Evolutionary conservation across 2,797 vertebrate species (phyloP).

Genomic region (Coendou prehensilis): DNA sequence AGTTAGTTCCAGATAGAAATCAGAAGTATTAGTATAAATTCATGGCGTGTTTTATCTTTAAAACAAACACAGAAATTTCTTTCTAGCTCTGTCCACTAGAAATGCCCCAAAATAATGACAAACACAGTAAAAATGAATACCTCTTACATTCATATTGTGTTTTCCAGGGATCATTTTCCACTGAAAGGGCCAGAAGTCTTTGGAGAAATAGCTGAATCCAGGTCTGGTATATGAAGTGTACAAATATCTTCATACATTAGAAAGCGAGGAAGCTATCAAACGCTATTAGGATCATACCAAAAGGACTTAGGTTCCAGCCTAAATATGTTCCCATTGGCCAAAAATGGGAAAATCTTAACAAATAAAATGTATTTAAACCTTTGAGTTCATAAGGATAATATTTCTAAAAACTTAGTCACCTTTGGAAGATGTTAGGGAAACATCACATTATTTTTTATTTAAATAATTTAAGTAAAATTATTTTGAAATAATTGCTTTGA

Average conservation of each 20-base stretch:
- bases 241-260: conserved; percentile 2
- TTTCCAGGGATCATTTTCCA: background rate
- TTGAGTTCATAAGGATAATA: background rate
- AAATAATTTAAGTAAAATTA: background rate
- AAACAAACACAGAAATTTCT: conserved; percentile 40
- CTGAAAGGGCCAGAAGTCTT: background rate
- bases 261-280: conserved; percentile 42
- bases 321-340: background rate
- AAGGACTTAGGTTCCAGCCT: background rate
- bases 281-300: background rate
- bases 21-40: conserved; percentile 9
- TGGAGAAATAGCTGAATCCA: background rate
- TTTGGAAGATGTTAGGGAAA: conserved; percentile 32
- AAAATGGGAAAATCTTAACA: conserved; percentile 5
- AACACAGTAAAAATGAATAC: background rate
- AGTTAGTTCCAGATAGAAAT: background rate
- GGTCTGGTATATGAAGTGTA: background rate
- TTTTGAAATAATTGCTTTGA: background rate
- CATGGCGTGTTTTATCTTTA: conserved; percentile 32
- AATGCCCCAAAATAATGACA: conserved; percentile 8
- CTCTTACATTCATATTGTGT: background rate
- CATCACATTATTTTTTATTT: background rate
- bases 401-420: background rate
- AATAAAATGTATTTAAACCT: conserved; percentile 53
- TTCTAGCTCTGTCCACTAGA: background rate